phyloP scores from a whole-genome alignment of 2,797 vertebrate genomes.

The Nannoperca obscura region DNA sequence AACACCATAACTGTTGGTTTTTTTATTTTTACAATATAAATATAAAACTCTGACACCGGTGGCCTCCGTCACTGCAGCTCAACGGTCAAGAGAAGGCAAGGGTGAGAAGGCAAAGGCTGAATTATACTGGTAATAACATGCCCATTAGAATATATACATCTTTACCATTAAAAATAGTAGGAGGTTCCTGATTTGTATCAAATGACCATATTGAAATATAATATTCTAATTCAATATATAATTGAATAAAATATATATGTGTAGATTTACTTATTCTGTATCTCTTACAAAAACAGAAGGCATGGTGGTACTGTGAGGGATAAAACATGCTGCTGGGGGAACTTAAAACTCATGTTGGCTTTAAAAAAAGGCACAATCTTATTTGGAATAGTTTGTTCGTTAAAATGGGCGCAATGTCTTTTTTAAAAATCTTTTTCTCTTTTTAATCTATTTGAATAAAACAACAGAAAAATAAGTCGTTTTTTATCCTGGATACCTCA shows the following conservation, averaged over 20 bases:
- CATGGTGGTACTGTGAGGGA: conserved; percentile 71
- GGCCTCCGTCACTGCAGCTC: conserved; percentile 61
- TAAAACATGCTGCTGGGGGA: conserved; percentile 50
- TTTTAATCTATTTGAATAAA: conserved; percentile 48
- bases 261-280: conserved; percentile 70
- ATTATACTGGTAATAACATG: conserved; percentile 68
- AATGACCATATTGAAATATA: conserved; percentile 84
- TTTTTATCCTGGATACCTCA: conserved; percentile 43
- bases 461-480: conserved; percentile 62
- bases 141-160: conserved; percentile 79
- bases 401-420: conserved; percentile 60
- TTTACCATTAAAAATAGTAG: conserved; percentile 83
- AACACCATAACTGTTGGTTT: conserved; percentile 41
- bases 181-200: conserved; percentile 82
- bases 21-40: conserved; percentile 64
- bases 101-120: conserved; percentile 75
- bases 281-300: conserved; percentile 82
- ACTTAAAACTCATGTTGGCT: conserved; percentile 52
- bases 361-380: conserved; percentile 81
- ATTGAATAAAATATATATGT: conserved; percentile 81
- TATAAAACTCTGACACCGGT: conserved; percentile 67
- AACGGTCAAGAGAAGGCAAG: conserved; percentile 68
- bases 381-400: conserved; percentile 63
- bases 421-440: not conserved
- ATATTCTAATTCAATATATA: conserved; percentile 84